phyloP scores from a whole-genome alignment of 2,797 vertebrate species.

The Lateolabrax maculatus region DNA sequence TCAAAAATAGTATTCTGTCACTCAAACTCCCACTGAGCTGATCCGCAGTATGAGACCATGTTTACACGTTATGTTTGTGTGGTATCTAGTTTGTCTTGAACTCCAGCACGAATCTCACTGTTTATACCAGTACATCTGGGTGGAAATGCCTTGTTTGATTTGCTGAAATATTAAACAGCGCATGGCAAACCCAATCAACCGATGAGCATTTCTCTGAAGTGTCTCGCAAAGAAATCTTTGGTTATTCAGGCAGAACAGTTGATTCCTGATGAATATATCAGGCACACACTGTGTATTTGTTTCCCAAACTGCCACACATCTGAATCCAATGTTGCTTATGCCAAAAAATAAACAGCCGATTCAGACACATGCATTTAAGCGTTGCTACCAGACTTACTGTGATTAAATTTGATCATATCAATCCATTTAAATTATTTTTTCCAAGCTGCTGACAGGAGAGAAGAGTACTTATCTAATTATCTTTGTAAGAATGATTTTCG shows the following conservation, averaged over 20 bases:
- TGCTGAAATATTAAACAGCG: constrained; percentile 30
- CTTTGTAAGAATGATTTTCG: constrained; percentile 27
- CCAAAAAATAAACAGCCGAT: not conserved
- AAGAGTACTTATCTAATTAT: constrained; percentile 59
- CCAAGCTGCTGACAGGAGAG: constrained; percentile 31
- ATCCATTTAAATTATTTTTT: constrained; percentile 21
- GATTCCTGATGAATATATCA: constrained; percentile 31
- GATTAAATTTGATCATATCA: constrained; percentile 55
- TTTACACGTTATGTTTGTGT: not conserved
- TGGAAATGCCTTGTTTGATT: constrained; percentile 30
- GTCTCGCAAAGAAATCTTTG: constrained; percentile 26
- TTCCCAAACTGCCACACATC: constrained; percentile 7
- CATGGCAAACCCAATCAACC: constrained; percentile 32
- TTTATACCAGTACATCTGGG: constrained; percentile 21
- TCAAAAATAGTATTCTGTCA: constrained; percentile 4
- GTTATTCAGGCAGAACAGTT: constrained; percentile 36
- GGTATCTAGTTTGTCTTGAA: not conserved
- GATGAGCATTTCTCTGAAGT: constrained; percentile 11
- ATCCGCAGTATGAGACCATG: not conserved
- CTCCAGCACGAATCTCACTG: not conserved
- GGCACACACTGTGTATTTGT: not conserved
- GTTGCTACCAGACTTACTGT: not conserved
- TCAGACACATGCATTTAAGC: not conserved
- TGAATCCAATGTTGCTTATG: not conserved
- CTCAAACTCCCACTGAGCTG: constrained; percentile 2